These are phyloP conservation scores for Blastomussa wellsi DNA, from an alignment of 92 coral and sea anemone genomes.

Conservation along the genomic window DNA sequence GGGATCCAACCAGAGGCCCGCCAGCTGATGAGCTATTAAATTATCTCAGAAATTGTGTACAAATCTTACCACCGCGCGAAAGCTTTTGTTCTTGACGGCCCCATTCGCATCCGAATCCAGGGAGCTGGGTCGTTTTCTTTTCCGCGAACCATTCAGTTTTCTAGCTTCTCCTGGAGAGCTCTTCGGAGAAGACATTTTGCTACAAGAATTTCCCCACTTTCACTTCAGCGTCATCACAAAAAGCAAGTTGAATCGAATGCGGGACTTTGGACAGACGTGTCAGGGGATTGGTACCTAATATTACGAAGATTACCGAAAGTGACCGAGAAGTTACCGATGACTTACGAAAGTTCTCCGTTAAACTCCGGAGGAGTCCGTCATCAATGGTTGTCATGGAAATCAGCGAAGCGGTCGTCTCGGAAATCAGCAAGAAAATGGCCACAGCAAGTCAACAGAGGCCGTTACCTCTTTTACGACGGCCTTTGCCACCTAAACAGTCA, in stretches of 20 bases:
- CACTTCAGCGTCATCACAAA: not conserved
- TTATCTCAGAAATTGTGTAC: too few relatives aligned
- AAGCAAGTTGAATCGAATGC: not conserved
- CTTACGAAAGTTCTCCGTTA: not conserved
- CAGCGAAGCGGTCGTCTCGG: constrained; percentile 7
- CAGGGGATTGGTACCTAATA: constrained; percentile 21
- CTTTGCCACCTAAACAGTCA: constrained; percentile 86
- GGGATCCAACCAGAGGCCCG: not conserved
- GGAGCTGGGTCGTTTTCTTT: constrained; percentile 59
- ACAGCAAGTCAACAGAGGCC: constrained; percentile 68
- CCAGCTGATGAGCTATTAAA: too few relatives aligned
- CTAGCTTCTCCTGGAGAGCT: constrained; percentile 27
- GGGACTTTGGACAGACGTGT: not conserved
- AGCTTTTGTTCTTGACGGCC: constrained; percentile 20
- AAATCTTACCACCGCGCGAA: constrained; percentile 57
- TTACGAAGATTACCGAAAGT: constrained; percentile 1
- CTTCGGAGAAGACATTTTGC: constrained; percentile 37
- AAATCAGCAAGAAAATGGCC: constrained; percentile 80
- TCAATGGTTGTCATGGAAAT: constrained; percentile 61
- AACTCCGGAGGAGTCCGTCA: not conserved
- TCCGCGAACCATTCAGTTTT: constrained; percentile 43
- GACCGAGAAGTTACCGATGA: not conserved
- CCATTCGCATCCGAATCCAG: constrained; percentile 48
- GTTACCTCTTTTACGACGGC: constrained; percentile 90
- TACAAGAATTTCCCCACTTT: not conserved